Evolutionary conservation across 2,797 vertebrate genomes (phyloP).

Genomic region (Euthynnus affinis): DNA sequence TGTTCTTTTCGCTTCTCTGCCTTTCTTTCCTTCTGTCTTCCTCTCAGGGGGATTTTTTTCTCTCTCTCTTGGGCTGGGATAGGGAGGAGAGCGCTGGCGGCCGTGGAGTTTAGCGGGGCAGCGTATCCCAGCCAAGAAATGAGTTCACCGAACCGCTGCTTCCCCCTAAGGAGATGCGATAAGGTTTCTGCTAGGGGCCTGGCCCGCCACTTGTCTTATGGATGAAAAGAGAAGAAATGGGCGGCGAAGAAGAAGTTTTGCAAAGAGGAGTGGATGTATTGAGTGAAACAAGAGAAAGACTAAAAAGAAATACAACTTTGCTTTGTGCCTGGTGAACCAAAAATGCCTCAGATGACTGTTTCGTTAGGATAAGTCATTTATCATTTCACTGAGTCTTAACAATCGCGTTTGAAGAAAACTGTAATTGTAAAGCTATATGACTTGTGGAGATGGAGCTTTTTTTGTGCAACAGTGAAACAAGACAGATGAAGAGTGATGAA

Average conservation of each 20-base stretch:
- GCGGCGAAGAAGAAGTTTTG: slow-evolving; percentile 29
- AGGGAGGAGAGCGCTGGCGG: slow-evolving; percentile 54
- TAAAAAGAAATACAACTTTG: slow-evolving; percentile 20
- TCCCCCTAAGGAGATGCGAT: slow-evolving; percentile 72
- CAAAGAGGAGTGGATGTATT: not conserved
- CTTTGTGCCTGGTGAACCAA: not conserved
- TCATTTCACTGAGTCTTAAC: not conserved
- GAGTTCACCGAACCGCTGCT: slow-evolving; percentile 71
- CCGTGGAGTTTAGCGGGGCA: slow-evolving; percentile 45
- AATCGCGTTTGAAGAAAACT: not conserved
- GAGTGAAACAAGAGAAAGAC: slow-evolving; percentile 28
- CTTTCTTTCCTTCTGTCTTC: slow-evolving; percentile 39
- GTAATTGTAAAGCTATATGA: not conserved
- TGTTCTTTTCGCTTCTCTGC: slow-evolving; percentile 41
- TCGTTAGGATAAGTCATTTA: not conserved
- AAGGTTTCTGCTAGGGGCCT: slow-evolving; percentile 64
- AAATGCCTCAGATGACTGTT: not conserved
- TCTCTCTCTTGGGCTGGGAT: slow-evolving; percentile 24
- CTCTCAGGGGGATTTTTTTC: slow-evolving; percentile 47
- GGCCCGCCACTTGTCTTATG: slow-evolving; percentile 45
- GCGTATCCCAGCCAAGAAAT: slow-evolving; percentile 70
- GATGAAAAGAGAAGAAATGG: slow-evolving; percentile 34
- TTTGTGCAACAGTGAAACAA: slow-evolving; percentile 1
- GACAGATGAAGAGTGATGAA: slow-evolving; percentile 5
- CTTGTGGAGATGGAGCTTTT: not conserved